Percentiles rank a stretch among this genome's conserved stretches.
These are phyloP conservation scores for Esox masquinongy DNA, from an alignment of 2,797 vertebrate genomes.

Conservation along the genomic window DNA sequence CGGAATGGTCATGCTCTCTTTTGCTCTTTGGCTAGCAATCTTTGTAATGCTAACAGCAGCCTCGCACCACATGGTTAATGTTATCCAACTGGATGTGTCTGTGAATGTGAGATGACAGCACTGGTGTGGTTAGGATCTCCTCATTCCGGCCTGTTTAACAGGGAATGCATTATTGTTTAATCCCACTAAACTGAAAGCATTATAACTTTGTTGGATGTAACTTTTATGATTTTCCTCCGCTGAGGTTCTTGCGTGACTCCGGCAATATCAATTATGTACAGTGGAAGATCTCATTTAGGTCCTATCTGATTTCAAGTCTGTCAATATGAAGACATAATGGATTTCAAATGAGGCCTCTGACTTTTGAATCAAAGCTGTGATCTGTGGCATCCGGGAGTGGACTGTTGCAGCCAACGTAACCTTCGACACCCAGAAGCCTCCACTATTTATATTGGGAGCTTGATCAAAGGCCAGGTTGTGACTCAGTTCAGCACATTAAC, in stretches of 20 bases:
- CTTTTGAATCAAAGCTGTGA: constrained; percentile 40
- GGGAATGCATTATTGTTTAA: constrained; percentile 58
- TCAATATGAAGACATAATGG: constrained; percentile 54
- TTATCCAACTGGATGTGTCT: not conserved
- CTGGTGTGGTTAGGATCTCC: constrained; percentile 11
- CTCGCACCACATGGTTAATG: too few species aligned
- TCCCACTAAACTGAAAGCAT: constrained; percentile 36
- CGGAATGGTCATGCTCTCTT: too few species aligned
- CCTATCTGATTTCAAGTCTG: constrained; percentile 52
- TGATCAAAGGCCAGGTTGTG: not conserved
- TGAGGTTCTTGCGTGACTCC: constrained; percentile 41
- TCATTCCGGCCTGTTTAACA: constrained; percentile 34
- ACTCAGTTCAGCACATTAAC: not conserved
- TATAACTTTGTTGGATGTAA: constrained; percentile 63
- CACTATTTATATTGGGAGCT: not conserved
- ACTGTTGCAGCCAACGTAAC: not conserved
- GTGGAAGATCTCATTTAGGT: constrained; percentile 50
- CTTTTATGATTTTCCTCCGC: constrained; percentile 61
- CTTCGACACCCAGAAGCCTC: not conserved
- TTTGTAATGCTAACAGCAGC: too few species aligned
- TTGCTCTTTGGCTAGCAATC: too few species aligned
- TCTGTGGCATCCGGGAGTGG: constrained; percentile 32
- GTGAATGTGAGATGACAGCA: not conserved
- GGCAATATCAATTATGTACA: constrained; percentile 58
- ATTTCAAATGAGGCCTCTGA: constrained; percentile 57